phyloP scores from a whole-genome alignment of 2,797 vertebrate genomes.

The Morus bassanus region DNA sequence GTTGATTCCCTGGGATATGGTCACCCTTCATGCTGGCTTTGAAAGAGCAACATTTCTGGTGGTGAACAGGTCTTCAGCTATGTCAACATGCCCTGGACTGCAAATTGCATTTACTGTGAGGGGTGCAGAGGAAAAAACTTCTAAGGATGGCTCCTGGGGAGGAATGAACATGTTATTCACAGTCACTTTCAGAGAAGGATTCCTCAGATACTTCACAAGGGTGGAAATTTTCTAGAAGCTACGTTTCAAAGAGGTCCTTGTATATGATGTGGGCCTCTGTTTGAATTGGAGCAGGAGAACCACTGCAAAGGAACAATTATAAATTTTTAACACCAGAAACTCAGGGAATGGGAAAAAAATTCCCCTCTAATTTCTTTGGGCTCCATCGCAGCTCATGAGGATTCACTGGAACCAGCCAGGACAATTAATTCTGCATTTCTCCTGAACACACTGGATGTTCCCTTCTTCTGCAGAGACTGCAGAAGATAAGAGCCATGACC shows the following conservation, averaged over 20 bases:
- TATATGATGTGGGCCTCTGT: not conserved
- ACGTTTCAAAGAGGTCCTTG: not conserved
- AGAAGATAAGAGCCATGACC: constrained; percentile 24
- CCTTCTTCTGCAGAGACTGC: not conserved
- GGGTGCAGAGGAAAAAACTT: not conserved
- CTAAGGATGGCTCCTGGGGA: not conserved
- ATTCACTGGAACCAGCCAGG: not conserved
- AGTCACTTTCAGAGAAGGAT: not conserved
- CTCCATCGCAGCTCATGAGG: not conserved
- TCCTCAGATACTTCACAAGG: not conserved
- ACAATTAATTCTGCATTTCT: constrained; percentile 17
- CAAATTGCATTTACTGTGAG: not conserved
- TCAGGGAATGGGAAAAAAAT: not conserved
- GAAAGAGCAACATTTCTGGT: not conserved
- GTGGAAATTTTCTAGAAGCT: not conserved
- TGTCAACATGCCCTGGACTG: not conserved
- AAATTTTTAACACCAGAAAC: not conserved
- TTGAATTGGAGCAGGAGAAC: not conserved
- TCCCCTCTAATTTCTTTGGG: not conserved
- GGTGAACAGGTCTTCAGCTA: not conserved
- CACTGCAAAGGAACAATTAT: not conserved
- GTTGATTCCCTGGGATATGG: not conserved
- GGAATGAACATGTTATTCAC: accelerated
- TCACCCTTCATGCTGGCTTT: not conserved
- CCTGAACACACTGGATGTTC: constrained; percentile 44